phyloP scores from a whole-genome alignment of 2,888 invertebrate genomes.

The Parasteatoda lunata region DNA sequence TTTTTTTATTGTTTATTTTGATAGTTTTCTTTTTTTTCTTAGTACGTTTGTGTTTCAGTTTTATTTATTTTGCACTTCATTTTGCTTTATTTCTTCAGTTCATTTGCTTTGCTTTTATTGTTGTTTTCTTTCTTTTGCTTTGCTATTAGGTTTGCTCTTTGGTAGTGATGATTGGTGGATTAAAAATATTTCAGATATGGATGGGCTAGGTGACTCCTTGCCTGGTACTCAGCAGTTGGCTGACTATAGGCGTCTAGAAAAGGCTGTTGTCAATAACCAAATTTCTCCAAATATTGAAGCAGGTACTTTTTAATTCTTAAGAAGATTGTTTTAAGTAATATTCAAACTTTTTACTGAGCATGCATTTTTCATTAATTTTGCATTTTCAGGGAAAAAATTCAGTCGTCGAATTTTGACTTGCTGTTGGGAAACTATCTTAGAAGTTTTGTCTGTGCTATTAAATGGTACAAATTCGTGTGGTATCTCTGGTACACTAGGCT shows the following conservation, averaged over 20 bases:
- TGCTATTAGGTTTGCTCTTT: constrained; percentile 58
- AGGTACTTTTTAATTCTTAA: constrained; percentile 75
- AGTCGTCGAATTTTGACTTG: constrained; percentile 84
- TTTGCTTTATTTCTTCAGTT: neutral
- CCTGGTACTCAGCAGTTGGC: constrained; percentile 84
- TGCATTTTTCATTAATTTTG: neutral
- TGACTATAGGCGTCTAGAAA: constrained; percentile 89
- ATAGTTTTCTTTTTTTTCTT: too few species aligned
- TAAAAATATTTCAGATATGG: constrained; percentile 80
- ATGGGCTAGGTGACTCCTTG: constrained; percentile 84
- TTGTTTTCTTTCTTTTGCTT: constrained; percentile 20
- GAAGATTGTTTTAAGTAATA: too few species aligned
- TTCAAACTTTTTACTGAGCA: neutral
- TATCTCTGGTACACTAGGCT: constrained; percentile 75
- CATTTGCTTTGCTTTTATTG: constrained; percentile 13
- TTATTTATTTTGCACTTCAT: constrained; percentile 47
- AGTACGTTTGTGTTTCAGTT: constrained; percentile 6
- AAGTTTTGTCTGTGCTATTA: constrained; percentile 87
- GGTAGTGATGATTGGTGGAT: constrained; percentile 64
- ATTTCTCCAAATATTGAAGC: constrained; percentile 84
- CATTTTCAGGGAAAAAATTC: constrained; percentile 72
- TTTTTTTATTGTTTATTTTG: neutral
- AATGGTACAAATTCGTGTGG: constrained; percentile 75
- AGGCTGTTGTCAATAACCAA: constrained; percentile 82
- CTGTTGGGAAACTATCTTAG: constrained; percentile 93